These are phyloP conservation scores for Ictalurus punctatus DNA, from an alignment of 2,113 vertebrate species.

Conservation along the genomic window DNA sequence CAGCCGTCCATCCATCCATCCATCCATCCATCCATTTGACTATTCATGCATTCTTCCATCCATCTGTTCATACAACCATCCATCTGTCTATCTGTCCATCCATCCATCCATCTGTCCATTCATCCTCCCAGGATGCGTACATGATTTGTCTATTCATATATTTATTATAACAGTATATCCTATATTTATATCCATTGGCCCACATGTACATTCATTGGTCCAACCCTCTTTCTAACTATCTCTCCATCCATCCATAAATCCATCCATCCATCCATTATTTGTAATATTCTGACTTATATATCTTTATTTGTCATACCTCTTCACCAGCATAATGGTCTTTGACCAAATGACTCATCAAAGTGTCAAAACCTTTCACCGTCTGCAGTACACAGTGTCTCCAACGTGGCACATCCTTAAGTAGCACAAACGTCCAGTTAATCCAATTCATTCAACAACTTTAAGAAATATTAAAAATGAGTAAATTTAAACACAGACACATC, in stretches of 20 bases:
- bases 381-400: constrained; percentile 72
- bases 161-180: not conserved
- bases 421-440: not conserved
- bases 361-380: constrained; percentile 68
- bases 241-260: not conserved
- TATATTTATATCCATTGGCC: not conserved
- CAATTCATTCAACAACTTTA: not conserved
- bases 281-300: not conserved
- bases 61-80: not conserved
- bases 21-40: not conserved
- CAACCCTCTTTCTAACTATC: not conserved
- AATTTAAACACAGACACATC: not conserved
- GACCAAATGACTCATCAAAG: constrained; percentile 62
- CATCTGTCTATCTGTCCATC: not conserved
- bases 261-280: not conserved
- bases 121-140: not conserved
- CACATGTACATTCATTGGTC: not conserved
- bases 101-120: not conserved
- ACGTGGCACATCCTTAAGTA: constrained; percentile 57
- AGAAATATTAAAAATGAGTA: not conserved
- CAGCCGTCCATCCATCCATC: not conserved
- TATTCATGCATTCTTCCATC: not conserved
- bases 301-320: constrained; percentile 57
- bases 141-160: not conserved
- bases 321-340: constrained; percentile 51